Evolutionary conservation across 2,113 vertebrate species (phyloP).

Genomic region (Urocitellus parryii): DNA sequence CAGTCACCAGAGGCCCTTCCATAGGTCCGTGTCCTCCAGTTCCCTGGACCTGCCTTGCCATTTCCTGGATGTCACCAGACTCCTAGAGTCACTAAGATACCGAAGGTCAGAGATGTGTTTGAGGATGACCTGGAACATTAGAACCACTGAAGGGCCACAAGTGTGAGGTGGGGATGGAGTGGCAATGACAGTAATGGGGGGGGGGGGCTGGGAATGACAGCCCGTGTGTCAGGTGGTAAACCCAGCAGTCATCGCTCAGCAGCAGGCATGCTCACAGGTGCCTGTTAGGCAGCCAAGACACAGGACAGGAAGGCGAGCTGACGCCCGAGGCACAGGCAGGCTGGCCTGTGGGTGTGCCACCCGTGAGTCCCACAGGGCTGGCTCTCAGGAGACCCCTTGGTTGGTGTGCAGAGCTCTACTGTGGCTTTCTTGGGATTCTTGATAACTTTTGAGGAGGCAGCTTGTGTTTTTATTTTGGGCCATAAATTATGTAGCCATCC

Average conservation of each 20-base stretch:
- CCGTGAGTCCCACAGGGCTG: not conserved
- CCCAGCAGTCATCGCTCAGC: not conserved
- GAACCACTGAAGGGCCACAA: not conserved
- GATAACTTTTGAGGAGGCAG: not conserved
- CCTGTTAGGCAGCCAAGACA: not conserved
- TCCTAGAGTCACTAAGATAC: not conserved
- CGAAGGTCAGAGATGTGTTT: not conserved
- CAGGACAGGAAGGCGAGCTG: not conserved
- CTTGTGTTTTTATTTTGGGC: not conserved
- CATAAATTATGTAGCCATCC: not conserved
- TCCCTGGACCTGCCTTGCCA: not conserved
- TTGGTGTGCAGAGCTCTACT: not conserved
- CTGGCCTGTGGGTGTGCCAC: accelerated
- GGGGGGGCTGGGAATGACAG: not conserved
- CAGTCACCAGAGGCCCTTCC: not conserved
- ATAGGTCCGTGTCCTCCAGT: not conserved
- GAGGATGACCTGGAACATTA: not conserved
- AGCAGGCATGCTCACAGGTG: not conserved
- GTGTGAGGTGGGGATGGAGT: not conserved
- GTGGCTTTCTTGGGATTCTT: not conserved
- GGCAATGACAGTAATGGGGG: no score
- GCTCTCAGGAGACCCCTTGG: not conserved
- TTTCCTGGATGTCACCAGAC: not conserved
- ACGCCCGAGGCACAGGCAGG: no score
- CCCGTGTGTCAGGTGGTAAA: not conserved